A percentile compares a stretch with the other conserved stretches of the same genome.
These are phyloP conservation scores for Temnothorax longispinosus DNA, from an alignment of 1,140 invertebrate species.

Conservation along the genomic window DNA sequence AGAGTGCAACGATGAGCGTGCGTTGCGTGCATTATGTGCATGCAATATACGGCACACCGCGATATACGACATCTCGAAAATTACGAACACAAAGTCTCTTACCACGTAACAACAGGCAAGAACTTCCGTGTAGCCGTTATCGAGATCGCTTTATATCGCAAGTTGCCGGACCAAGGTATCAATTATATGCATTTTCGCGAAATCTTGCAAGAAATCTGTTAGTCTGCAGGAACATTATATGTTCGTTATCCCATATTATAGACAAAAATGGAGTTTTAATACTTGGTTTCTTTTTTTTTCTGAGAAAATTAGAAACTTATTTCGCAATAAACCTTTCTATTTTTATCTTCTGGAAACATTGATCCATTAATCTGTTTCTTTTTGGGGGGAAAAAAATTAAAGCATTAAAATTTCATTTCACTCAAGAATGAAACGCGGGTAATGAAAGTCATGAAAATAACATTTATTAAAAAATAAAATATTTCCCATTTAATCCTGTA, in stretches of 20 bases:
- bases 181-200: constrained; percentile 43
- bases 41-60: background rate
- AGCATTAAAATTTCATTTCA: background rate
- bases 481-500: background rate
- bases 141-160: constrained; percentile 35
- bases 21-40: constrained; percentile 23
- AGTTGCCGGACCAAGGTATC: constrained; percentile 4
- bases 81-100: constrained; percentile 13
- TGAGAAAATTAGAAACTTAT: constrained; percentile 2
- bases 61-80: constrained; percentile 36
- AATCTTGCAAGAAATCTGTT: constrained; percentile 28
- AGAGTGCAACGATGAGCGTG: constrained; percentile 43
- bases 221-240: background rate
- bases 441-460: background rate
- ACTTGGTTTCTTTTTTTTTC: background rate
- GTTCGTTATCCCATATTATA: background rate
- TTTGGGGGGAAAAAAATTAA: background rate
- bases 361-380: background rate
- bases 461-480: background rate
- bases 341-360: background rate
- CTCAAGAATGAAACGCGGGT: background rate
- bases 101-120: constrained; percentile 3
- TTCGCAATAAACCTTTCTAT: background rate
- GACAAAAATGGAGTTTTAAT: constrained; percentile 40
- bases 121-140: constrained; percentile 25